Conservation (phyloP, 92 coral and sea anemone genomes). For the Scolanthus callimorphus region DNA sequence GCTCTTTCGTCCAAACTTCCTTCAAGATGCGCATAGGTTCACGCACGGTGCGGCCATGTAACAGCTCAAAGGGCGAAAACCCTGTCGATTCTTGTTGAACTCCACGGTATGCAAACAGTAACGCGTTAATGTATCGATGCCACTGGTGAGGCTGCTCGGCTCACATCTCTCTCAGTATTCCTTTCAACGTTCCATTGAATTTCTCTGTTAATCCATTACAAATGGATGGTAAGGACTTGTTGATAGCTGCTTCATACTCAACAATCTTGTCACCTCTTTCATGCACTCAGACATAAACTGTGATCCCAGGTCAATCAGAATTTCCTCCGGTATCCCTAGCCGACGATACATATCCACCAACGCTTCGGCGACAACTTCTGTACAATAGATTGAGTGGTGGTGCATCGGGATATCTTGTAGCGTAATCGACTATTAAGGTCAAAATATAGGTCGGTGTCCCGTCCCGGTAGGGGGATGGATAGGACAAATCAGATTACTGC, state of each 20-base stretch:
- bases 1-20: conserved; percentile 23
- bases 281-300: conserved; percentile 18
- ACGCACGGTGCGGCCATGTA: conserved; percentile 20
- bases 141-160: conserved; percentile 23
- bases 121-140: too few relatives aligned
- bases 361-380: conserved; percentile 27
- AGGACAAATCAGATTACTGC: too few relatives aligned
- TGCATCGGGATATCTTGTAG: conserved; percentile 16
- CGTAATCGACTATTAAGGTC: too few relatives aligned
- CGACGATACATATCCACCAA: conserved; percentile 19
- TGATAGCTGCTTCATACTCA: conserved; percentile 14
- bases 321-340: conserved; percentile 15
- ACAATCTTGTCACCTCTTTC: conserved; percentile 6
- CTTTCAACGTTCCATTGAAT: too few relatives aligned
- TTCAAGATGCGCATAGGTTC: conserved; percentile 22
- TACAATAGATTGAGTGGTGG: conserved; percentile 4
- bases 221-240: too few relatives aligned
- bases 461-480: too few relatives aligned
- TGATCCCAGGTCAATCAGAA: conserved; percentile 24
- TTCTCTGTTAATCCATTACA: conserved; percentile 9
- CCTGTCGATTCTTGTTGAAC: too few relatives aligned
- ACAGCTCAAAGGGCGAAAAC: conserved; percentile 12
- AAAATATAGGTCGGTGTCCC: too few relatives aligned
- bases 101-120: too few relatives aligned
- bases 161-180: conserved; percentile 29